phyloP scores from a whole-genome alignment of 1,140 invertebrate genomes.

The Pissodes strobi region DNA sequence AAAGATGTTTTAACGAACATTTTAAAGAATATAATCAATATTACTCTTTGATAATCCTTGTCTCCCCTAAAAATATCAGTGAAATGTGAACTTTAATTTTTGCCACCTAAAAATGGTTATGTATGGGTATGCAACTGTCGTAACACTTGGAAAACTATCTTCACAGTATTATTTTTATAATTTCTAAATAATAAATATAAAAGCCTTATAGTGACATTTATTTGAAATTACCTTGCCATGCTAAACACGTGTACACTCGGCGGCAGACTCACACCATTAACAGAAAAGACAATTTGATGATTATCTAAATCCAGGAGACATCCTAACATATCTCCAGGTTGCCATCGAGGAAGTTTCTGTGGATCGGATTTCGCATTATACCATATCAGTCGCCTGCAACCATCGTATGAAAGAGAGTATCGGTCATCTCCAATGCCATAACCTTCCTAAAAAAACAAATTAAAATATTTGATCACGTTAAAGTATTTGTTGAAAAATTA shows the following conservation, averaged over 20 bases:
- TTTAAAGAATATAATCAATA: too few species aligned
- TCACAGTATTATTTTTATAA: too few species aligned
- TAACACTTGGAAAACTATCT: too few species aligned
- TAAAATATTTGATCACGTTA: too few species aligned
- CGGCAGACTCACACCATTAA: slow-evolving; percentile 77
- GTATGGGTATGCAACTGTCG: too few species aligned
- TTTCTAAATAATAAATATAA: slow-evolving; percentile 12
- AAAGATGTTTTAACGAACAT: too few species aligned
- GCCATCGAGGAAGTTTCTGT: slow-evolving; percentile 72
- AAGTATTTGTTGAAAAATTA: too few species aligned
- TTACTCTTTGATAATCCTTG: too few species aligned
- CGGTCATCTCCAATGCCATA: slow-evolving; percentile 95
- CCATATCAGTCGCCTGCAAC: slow-evolving; percentile 89
- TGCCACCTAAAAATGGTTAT: too few species aligned
- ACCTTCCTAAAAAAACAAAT: slow-evolving; percentile 72
- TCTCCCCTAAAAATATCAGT: too few species aligned
- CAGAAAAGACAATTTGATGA: slow-evolving; percentile 77
- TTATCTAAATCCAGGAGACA: slow-evolving; percentile 78
- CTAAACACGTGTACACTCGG: slow-evolving; percentile 76
- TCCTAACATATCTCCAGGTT: slow-evolving; percentile 83
- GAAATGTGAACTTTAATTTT: too few species aligned
- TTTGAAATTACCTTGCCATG: slow-evolving; percentile 69
- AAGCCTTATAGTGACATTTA: too few species aligned
- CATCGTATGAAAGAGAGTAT: slow-evolving; percentile 89
- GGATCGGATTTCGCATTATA: slow-evolving; percentile 78